Evolutionary conservation across 2,888 invertebrate genomes (phyloP).

Genomic region (Luperina nickerlii): DNA sequence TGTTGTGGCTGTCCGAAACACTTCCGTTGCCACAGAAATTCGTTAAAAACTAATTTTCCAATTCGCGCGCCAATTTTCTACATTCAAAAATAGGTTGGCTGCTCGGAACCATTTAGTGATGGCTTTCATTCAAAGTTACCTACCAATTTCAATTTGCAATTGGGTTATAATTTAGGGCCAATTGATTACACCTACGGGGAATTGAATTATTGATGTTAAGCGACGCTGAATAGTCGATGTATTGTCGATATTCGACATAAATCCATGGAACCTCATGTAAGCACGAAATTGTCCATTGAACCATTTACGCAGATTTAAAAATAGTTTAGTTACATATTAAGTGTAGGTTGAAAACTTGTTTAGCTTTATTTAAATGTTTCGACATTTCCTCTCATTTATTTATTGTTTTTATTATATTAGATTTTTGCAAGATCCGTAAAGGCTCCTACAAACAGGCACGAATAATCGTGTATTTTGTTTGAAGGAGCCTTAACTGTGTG

Average conservation of each 20-base stretch:
- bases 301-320: neutral
- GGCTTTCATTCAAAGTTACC: slow-evolving; percentile 33
- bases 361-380: neutral
- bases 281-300: neutral
- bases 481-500: too few relatives aligned
- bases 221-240: neutral
- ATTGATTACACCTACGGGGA: neutral
- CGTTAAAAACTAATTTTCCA: slow-evolving; percentile 54
- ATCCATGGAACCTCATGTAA: neutral
- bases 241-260: neutral
- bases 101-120: slow-evolving; percentile 32
- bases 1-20: slow-evolving; percentile 13
- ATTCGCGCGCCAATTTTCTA: slow-evolving; percentile 50
- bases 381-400: neutral
- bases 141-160: slow-evolving; percentile 21
- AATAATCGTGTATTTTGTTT: too few relatives aligned
- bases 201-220: neutral
- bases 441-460: too few relatives aligned
- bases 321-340: neutral
- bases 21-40: slow-evolving; percentile 40
- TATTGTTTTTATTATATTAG: neutral
- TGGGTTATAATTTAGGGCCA: slow-evolving; percentile 1
- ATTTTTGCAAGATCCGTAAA: neutral
- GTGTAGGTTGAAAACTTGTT: neutral
- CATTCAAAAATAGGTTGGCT: slow-evolving; percentile 49